A percentile compares a stretch with the other conserved stretches of the same genome.
phyloP scores from a whole-genome alignment of 2,888 invertebrate species.

The Apoda limacodes region DNA sequence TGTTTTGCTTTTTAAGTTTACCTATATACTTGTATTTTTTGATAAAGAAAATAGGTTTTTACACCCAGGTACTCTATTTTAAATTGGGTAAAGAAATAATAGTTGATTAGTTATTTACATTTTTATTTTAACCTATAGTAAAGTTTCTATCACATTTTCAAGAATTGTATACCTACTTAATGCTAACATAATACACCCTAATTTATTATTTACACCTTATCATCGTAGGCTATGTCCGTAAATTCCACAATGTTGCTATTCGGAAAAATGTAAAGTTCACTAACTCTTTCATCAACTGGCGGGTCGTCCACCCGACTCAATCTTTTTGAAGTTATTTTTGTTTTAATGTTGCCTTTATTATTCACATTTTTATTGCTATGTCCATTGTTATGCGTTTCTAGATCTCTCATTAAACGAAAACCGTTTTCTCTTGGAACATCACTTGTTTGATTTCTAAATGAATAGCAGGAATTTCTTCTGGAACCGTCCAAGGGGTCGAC shows the following conservation, averaged over 20 bases:
- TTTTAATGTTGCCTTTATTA: conserved; percentile 23
- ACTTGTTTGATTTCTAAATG: conserved; percentile 33
- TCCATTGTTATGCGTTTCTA: conserved; percentile 27
- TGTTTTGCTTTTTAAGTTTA: too few relatives aligned
- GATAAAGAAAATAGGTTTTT: too few relatives aligned
- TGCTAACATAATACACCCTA: too few relatives aligned
- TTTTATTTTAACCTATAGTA: too few relatives aligned
- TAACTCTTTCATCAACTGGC: conserved; percentile 49
- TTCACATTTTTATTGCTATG: conserved; percentile 23
- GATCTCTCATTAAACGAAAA: conserved; percentile 30
- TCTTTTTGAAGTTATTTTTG: conserved; percentile 25
- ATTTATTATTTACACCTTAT: conserved; percentile 46
- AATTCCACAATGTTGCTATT: conserved; percentile 60
- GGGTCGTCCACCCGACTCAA: conserved; percentile 33
- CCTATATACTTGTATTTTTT: too few relatives aligned
- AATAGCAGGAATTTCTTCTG: conserved; percentile 39
- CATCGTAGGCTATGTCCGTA: conserved; percentile 52
- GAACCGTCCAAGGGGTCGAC: conserved; percentile 36
- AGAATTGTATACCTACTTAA: too few relatives aligned
- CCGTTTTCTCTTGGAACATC: conserved; percentile 32
- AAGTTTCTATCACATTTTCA: too few relatives aligned
- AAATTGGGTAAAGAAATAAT: too few relatives aligned
- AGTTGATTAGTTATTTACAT: too few relatives aligned
- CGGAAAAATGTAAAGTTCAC: conserved; percentile 59
- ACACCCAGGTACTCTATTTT: too few relatives aligned